Conservation (phyloP, 2,888 invertebrate species). For the Amblyjoppa proteus region DNA sequence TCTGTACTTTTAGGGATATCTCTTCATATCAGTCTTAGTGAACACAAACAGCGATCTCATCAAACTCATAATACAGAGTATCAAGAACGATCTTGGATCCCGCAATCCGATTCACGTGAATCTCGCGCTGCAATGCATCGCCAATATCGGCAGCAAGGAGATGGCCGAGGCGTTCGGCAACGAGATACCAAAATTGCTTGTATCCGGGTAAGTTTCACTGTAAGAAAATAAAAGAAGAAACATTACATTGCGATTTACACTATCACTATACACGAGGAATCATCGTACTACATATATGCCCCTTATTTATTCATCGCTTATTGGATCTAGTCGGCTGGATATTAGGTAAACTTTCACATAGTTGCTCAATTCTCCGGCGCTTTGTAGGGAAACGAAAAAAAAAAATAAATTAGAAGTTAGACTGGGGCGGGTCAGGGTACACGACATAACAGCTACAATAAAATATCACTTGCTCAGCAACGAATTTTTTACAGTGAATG, state of each 20-base stretch:
- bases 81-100: constrained; percentile 98
- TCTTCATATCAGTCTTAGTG: constrained; percentile 99
- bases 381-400: constrained; percentile 40
- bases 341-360: constrained; percentile 72
- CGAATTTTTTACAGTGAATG: not conserved
- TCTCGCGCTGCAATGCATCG: constrained; percentile 99
- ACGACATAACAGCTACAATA: not conserved
- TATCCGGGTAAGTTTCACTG: constrained; percentile 92
- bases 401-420: constrained; percentile 12
- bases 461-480: not conserved
- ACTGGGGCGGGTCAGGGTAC: constrained; percentile 48
- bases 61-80: constrained; percentile 99
- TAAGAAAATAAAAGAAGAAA: constrained; percentile 9
- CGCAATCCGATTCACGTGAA: constrained; percentile 99
- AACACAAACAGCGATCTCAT: constrained; percentile 99
- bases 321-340: constrained; percentile 74
- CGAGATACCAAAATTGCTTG: constrained; percentile 98
- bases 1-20: constrained; percentile 92
- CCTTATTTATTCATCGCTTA: constrained; percentile 67
- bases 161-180: constrained; percentile 99
- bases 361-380: constrained; percentile 45
- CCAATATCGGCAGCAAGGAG: constrained; percentile 99
- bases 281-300: constrained; percentile 54
- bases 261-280: constrained; percentile 48
- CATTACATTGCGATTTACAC: constrained; percentile 35